Conservation (phyloP, 2,113 vertebrate genomes). For the Pseudolaguvia tuberculata region DNA sequence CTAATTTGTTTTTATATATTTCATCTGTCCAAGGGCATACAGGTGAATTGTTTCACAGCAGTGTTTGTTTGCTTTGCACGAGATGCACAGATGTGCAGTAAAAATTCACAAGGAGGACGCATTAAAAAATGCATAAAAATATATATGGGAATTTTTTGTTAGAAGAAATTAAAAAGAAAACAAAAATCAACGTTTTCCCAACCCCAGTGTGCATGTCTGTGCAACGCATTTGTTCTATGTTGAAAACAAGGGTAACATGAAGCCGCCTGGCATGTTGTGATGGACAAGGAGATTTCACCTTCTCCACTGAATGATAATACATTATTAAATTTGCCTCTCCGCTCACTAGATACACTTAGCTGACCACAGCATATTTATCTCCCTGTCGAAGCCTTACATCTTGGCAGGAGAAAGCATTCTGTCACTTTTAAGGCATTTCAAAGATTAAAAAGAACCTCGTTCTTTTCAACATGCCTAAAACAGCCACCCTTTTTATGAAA, state of each 20-base stretch:
- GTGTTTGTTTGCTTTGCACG: slow-evolving; percentile 64
- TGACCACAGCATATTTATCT: slow-evolving; percentile 99
- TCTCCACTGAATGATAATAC: slow-evolving; percentile 99
- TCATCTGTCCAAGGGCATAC: slow-evolving; percentile 73
- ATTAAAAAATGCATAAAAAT: slow-evolving; percentile 4
- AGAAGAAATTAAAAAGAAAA: neutral
- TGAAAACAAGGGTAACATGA: slow-evolving; percentile 74
- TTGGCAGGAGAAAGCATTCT: slow-evolving; percentile 99
- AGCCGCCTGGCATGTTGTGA: slow-evolving; percentile 78
- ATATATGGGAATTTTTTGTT: neutral
- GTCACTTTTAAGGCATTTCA: slow-evolving; percentile 99
- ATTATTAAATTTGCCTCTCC: slow-evolving; percentile 99
- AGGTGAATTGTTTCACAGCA: slow-evolving; percentile 61
- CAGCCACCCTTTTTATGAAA: slow-evolving; percentile 74
- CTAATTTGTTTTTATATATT: slow-evolving; percentile 68
- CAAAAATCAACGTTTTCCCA: no score
- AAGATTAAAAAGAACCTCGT: slow-evolving; percentile 99
- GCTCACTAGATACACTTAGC: slow-evolving; percentile 99
- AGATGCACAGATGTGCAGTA: slow-evolving; percentile 71
- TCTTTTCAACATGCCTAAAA: slow-evolving; percentile 98
- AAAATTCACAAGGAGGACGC: slow-evolving; percentile 53
- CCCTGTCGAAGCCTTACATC: slow-evolving; percentile 95
- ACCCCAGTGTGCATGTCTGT: slow-evolving; percentile 56
- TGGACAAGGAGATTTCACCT: slow-evolving; percentile 99
- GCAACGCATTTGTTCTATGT: slow-evolving; percentile 67